phyloP scores from a whole-genome alignment of 2,888 invertebrate genomes.

The Diaprepes abbreviatus region DNA sequence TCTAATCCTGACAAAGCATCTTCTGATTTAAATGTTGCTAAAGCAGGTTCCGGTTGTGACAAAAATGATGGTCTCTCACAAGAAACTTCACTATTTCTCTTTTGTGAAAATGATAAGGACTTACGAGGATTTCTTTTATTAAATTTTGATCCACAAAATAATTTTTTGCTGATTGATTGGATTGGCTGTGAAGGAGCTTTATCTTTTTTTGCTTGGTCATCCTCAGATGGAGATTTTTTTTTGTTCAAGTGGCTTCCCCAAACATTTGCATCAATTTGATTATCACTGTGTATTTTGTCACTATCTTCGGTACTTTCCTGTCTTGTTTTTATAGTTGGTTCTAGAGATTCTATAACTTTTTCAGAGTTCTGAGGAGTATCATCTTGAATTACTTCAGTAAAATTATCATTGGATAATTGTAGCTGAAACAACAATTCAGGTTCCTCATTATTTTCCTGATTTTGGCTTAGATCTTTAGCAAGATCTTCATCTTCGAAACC shows the following conservation, averaged over 20 bases:
- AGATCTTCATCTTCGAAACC: constrained; percentile 60
- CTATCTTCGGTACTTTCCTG: constrained; percentile 51
- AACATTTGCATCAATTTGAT: constrained; percentile 57
- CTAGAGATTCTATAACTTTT: not conserved
- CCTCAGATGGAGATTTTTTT: constrained; percentile 36
- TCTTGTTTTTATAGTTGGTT: constrained; percentile 2
- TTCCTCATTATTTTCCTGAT: not conserved
- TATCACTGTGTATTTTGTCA: constrained; percentile 13
- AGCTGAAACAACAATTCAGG: constrained; percentile 15
- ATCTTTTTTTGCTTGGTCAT: constrained; percentile 22
- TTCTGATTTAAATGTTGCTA: constrained; percentile 52
- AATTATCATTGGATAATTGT: constrained; percentile 41
- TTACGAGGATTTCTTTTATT: constrained; percentile 84
- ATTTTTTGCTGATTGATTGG: constrained; percentile 56
- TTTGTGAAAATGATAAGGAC: constrained; percentile 67
- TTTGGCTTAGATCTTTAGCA: constrained; percentile 3
- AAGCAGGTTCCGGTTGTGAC: constrained; percentile 52
- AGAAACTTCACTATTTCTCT: constrained; percentile 58
- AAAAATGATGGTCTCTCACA: constrained; percentile 47
- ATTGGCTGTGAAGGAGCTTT: constrained; percentile 54
- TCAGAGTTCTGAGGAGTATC: not conserved
- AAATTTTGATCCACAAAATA: constrained; percentile 79
- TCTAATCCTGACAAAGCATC: constrained; percentile 45
- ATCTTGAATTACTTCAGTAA: constrained; percentile 26
- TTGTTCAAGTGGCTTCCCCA: constrained; percentile 70